Evolutionary conservation across 2,113 vertebrate species (phyloP).

Genomic region (Andinoacara biseriatus): DNA sequence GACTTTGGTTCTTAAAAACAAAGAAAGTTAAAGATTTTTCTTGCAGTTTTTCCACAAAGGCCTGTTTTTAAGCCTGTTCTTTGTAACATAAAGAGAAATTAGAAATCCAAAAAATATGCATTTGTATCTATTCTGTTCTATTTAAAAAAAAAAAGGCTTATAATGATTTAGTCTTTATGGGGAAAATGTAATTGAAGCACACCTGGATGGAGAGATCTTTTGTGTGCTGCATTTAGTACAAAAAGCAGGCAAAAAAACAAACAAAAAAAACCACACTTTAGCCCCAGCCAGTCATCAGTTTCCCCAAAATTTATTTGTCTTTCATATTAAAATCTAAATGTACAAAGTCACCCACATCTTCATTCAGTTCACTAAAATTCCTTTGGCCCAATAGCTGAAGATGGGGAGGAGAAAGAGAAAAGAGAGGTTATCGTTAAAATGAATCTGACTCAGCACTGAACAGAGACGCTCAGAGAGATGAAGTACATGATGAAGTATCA

Average conservation of each 20-base stretch:
- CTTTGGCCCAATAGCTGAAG: not conserved
- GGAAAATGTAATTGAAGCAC: not conserved
- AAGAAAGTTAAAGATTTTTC: conserved; percentile 12
- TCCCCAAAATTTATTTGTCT: not conserved
- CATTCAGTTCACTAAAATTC: not conserved
- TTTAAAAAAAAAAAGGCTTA: not conserved
- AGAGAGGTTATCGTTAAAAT: conserved; percentile 19
- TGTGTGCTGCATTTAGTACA: conserved; percentile 2
- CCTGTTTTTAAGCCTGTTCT: not conserved
- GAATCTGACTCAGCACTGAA: conserved; percentile 59
- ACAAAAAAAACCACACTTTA: not conserved
- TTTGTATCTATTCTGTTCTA: not conserved
- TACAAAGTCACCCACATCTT: not conserved
- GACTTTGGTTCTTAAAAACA: conserved; percentile 28
- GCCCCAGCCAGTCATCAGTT: not conserved
- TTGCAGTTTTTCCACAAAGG: conserved; percentile 3
- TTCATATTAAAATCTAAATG: not conserved
- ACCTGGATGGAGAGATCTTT: not conserved
- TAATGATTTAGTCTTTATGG: not conserved
- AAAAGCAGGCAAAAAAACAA: not conserved
- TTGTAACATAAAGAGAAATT: not conserved
- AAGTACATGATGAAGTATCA: conserved; percentile 57
- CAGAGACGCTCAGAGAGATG: conserved; percentile 51
- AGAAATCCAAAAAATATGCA: not conserved
- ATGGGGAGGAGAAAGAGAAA: not conserved